Conservation (phyloP, 2,113 vertebrate species). For the Potamarius usumacintae region DNA sequence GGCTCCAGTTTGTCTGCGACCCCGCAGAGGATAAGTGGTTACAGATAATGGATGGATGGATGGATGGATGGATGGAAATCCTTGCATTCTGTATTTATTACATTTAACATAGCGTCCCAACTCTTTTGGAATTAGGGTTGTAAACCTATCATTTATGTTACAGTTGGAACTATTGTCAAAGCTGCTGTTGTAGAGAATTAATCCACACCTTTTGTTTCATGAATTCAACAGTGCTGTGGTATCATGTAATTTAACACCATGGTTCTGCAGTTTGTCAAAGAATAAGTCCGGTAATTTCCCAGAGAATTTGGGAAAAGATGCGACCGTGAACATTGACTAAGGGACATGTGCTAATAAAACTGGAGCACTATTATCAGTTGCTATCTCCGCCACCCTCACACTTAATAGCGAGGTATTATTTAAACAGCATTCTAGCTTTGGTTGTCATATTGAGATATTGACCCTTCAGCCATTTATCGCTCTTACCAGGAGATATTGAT, state of each 20-base stretch:
- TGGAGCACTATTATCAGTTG: background rate
- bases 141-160: background rate
- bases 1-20: no score
- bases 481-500: background rate
- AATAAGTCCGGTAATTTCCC: background rate
- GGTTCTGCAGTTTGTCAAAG: background rate
- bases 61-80: no score
- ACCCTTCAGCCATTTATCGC: constrained; percentile 14
- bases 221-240: background rate
- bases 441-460: constrained; percentile 8
- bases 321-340: background rate
- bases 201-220: background rate
- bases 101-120: no score
- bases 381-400: background rate
- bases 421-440: background rate
- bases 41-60: no score
- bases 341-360: background rate
- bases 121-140: no score
- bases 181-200: background rate
- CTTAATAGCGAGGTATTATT: constrained; percentile 13
- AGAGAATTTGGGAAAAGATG: background rate
- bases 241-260: background rate
- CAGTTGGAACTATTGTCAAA: background rate
- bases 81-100: no score
- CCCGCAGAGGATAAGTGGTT: no score